Conservation (phyloP, 2,113 vertebrate genomes). For the Urocolius indicus region DNA sequence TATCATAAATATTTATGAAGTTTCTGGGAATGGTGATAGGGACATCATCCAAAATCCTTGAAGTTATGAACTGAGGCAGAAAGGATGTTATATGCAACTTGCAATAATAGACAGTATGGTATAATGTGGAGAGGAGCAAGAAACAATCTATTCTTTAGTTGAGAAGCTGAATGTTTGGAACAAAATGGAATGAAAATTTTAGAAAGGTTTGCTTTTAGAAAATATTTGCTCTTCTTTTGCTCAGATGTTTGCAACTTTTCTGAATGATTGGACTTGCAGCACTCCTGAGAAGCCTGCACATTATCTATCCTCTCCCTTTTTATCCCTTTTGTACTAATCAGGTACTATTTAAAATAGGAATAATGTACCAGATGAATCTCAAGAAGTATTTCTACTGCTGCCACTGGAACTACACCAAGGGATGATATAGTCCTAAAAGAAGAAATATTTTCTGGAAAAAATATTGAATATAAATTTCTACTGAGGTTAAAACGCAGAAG, state of each 20-base stretch:
- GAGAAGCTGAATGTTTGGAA: neutral
- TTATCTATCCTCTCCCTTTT: neutral
- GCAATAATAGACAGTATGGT: neutral
- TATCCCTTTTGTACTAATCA: neutral
- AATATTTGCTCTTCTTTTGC: neutral
- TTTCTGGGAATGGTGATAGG: neutral
- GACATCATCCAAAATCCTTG: neutral
- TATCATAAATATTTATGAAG: conserved; percentile 38
- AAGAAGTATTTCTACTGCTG: neutral
- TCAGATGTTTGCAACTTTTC: neutral
- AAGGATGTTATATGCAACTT: neutral
- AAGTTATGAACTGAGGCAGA: conserved; percentile 27
- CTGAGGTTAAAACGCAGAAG: neutral
- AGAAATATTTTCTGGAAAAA: conserved; percentile 20
- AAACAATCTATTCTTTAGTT: neutral
- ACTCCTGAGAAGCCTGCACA: neutral
- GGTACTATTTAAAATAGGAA: neutral
- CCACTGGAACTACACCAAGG: neutral
- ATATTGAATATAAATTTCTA: neutral
- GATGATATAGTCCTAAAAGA: neutral
- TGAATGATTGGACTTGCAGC: neutral
- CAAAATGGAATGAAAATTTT: neutral
- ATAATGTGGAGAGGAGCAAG: neutral
- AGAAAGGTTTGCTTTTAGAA: neutral
- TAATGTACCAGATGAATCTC: neutral